Evolutionary conservation across 2,113 vertebrate species (phyloP).

Genomic region (Lethenteron reissneri): DNA sequence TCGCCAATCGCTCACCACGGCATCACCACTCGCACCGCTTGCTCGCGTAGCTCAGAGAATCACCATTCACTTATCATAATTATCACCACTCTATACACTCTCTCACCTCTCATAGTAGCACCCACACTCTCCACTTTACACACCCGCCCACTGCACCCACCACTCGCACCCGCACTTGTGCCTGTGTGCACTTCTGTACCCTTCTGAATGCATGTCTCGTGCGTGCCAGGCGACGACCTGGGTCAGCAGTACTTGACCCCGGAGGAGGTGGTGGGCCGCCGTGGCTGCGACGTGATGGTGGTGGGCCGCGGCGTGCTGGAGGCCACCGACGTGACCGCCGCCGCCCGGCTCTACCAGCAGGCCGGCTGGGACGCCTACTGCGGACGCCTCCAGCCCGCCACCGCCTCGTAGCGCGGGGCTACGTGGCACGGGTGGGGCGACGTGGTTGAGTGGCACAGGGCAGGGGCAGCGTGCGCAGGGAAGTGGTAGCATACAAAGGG

Average conservation of each 20-base stretch:
- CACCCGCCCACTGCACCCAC: not conserved
- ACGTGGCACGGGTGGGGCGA: no score
- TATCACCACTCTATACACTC: no score
- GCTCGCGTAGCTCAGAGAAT: no score
- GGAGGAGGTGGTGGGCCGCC: conserved; percentile 40
- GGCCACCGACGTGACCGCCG: conserved; percentile 26
- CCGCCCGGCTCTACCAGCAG: conserved; percentile 49
- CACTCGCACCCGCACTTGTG: not conserved
- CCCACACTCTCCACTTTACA: not conserved
- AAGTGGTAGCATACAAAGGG: no score
- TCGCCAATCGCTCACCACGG: no score
- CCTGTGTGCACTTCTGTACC: no score
- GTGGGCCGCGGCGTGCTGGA: conserved; percentile 67
- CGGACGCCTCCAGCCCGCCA: conserved; percentile 16
- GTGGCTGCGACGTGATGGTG: conserved; percentile 66
- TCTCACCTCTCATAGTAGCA: not conserved
- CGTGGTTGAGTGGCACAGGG: no score
- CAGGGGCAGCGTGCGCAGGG: no score
- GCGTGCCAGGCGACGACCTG: conserved; percentile 39
- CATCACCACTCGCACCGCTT: no score
- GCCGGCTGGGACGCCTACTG: conserved; percentile 60
- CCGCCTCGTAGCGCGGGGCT: no score
- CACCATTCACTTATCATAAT: no score
- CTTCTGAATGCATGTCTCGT: not conserved
- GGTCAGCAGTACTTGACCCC: conserved; percentile 68